Percentiles rank a stretch among this genome's conserved stretches.
phyloP scores from a whole-genome alignment of 2,113 vertebrate genomes.

The Misgurnus mizolepis region DNA sequence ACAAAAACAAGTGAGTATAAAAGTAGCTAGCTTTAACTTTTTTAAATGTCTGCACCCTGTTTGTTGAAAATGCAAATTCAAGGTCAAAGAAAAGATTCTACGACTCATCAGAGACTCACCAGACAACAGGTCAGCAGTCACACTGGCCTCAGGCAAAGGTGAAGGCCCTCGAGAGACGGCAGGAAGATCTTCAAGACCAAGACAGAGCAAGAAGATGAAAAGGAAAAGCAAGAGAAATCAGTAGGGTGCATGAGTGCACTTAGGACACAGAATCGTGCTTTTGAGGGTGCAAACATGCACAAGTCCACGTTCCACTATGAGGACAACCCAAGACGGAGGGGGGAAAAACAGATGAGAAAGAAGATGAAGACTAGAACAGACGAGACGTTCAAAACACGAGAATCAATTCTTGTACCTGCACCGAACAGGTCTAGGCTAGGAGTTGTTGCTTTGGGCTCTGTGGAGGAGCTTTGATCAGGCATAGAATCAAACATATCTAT shows the following conservation, averaged over 20 bases:
- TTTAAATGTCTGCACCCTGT: no score
- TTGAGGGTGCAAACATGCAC: conserved; percentile 69
- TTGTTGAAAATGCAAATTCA: conserved; percentile 2
- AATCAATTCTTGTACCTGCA: conserved; percentile 87
- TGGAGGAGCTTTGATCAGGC: conserved; percentile 86
- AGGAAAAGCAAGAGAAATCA: conserved; percentile 61
- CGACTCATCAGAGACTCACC: conserved; percentile 80
- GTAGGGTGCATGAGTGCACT: not conserved
- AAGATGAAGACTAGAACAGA: conserved; percentile 63
- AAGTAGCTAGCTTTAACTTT: no score
- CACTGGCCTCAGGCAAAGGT: conserved; percentile 89
- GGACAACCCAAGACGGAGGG: conserved; percentile 66
- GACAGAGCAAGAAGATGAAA: conserved; percentile 57
- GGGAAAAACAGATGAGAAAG: conserved; percentile 58
- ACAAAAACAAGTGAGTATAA: no score
- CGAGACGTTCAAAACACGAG: conserved; percentile 69
- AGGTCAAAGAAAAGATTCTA: conserved; percentile 38
- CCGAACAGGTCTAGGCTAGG: conserved; percentile 99
- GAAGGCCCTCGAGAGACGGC: conserved; percentile 92
- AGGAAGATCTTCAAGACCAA: conserved; percentile 90
- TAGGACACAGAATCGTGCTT: conserved; percentile 50
- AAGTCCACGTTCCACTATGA: conserved; percentile 67
- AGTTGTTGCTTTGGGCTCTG: conserved; percentile 91
- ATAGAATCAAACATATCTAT: conserved; percentile 99
- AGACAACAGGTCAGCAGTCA: conserved; percentile 91